Percentiles rank a stretch among this genome's conserved stretches.
phyloP scores from a whole-genome alignment of 2,113 vertebrate species.

The Nerophis lumbriciformis region DNA sequence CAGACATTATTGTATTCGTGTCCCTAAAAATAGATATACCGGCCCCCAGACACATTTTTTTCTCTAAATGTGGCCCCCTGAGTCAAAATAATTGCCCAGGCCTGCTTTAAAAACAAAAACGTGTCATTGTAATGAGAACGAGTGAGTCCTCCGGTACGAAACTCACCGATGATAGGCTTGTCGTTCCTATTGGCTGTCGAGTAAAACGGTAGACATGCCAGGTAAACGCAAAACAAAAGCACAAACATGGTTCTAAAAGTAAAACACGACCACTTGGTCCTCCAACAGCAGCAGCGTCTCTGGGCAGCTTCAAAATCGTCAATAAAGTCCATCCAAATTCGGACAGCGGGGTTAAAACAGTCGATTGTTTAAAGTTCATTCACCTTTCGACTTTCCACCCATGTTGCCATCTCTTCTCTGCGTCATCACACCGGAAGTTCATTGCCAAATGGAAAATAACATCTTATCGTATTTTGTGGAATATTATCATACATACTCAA shows the following conservation, averaged over 20 bases:
- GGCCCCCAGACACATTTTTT: too few species aligned
- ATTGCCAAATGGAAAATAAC: too few species aligned
- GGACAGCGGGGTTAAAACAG: not conserved
- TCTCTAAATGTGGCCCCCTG: too few species aligned
- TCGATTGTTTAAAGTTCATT: not conserved
- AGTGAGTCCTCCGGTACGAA: not conserved
- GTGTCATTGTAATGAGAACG: too few species aligned
- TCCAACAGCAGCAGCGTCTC: not conserved
- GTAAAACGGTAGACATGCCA: not conserved
- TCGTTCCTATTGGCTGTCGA: conserved; percentile 43
- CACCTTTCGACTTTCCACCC: not conserved
- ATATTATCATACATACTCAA: too few species aligned
- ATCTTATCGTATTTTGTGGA: too few species aligned
- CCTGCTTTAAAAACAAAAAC: too few species aligned
- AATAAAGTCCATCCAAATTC: not conserved
- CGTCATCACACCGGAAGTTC: not conserved
- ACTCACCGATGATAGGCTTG: conserved; percentile 66
- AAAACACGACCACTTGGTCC: not conserved
- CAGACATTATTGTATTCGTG: too few species aligned
- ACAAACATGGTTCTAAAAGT: not conserved
- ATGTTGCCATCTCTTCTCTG: too few species aligned
- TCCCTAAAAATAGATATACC: too few species aligned
- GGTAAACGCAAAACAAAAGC: not conserved
- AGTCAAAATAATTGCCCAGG: too few species aligned
- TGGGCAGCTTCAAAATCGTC: not conserved